Evolutionary conservation across 2,888 invertebrate genomes (phyloP), one percentile per base, ranked within the genome.

Genomic region (Drosophila neonasuta): DNA sequence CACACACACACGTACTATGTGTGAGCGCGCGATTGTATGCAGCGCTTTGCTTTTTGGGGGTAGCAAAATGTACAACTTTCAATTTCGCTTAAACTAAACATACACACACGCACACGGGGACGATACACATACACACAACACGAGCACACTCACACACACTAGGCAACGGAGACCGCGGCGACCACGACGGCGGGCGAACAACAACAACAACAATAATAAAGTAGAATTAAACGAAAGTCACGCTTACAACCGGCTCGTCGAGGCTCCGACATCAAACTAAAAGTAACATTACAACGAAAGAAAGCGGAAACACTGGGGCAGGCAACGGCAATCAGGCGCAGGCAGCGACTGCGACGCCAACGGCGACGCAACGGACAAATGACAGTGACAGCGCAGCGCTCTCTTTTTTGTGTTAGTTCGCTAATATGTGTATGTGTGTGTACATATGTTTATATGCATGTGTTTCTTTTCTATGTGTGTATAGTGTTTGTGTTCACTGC

Each of bases 201-300:
- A 62, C 51, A 69, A 66, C 77, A 77, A 77, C 73, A 79, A 79
- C 72, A 77, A 79, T 79, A 79, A 79, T 73, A 79, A 77, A 84
- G 71, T 81, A 86, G 74, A 81, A 79, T 79, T 77, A 82, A 81
- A 84, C 85, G 82, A 81, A 85, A 82, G 79, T 81, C 85, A 86
- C 87, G 85, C 87, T 81, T 81, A 84, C 82, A 78, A 85, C 87
- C 83, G 80, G 83, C 82, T 86, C 84, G 82, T 67, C 74, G 86
- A 78, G 81, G 87, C 85, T 84, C 87, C 83, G 82, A 76, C 77
- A 82, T 74, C 86, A 85, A 87, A 85, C 87, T 83, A 83, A 83
- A 86, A 86, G 83, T 87, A 85, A 83, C 87, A 87, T 87, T 83
- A 87, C 87, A 83, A 85, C 82, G 80, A 83, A 83, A 83, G 86